Evolutionary conservation across 2,797 vertebrate genomes (phyloP), one percentile per base, ranked within the genome.

Genomic region (Bovichtus diacanthus): DNA sequence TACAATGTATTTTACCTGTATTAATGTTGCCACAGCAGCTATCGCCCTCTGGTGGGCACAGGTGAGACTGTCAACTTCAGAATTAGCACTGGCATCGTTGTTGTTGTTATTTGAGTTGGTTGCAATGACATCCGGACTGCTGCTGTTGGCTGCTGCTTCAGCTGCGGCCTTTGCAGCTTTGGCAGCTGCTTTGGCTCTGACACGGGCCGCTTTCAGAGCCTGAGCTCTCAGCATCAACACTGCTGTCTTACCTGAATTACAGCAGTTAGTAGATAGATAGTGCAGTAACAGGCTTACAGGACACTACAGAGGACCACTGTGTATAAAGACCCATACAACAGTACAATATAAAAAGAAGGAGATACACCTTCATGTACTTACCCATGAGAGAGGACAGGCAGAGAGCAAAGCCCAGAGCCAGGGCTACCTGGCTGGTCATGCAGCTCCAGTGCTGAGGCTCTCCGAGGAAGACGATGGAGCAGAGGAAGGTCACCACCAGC

Each of bases 351-450:
- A 41, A 41, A 19, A 55, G 10, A 13, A 56, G 21, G 50, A n/a
- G n/a, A n/a, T n/a, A n/a, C n/a, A n/a, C n/a, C n/a, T n/a, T n/a
- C 41, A 44, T 31, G 8, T 13, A 75, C 91, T 34, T 51, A 94
- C 96, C 96, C 87, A 97, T 95, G 81, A 96, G 92, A 50, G 93
- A 97, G 51, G 96, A 95, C 8, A 97, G 94, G 74, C 91, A 93
- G 44, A 97, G 88, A 50, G 96, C 94, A 41, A 97, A 97, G 19
- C 95, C 95, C 56, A 97, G 75, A 8, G 95, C 96, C 63, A 97
- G 91, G 1, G 92, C 94, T 16, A 96, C 93, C 85, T 97, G 96
- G 49, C 94, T 92, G 82, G 96, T 95, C 95, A 95, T 95, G 88
- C 96, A 97, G 76, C 95, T 96, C 96, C 96, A 97, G 64, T 44